Evolutionary conservation across 1,140 invertebrate species (phyloP).

Genomic region (Paraescarpia echinospica): DNA sequence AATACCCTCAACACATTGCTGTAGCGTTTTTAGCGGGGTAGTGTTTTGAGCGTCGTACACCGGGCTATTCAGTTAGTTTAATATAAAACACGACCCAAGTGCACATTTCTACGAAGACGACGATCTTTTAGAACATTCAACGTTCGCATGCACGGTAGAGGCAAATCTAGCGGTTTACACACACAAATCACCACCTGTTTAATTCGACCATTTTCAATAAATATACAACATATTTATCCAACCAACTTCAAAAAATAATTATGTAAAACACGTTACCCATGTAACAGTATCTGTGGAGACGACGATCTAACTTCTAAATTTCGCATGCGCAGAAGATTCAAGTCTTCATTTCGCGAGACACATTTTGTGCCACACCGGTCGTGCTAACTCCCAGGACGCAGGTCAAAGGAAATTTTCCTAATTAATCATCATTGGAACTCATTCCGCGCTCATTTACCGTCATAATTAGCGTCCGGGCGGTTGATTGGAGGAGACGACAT

Average conservation of each 20-base stretch:
- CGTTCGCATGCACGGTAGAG: too few relatives aligned
- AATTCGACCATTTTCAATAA: not conserved
- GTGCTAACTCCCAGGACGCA: not conserved
- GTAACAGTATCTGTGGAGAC: not conserved
- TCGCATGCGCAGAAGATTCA: not conserved
- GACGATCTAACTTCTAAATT: not conserved
- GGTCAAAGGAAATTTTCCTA: not conserved
- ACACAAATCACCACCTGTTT: not conserved
- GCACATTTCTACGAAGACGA: too few relatives aligned
- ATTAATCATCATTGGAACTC: not conserved
- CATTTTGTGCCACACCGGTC: not conserved
- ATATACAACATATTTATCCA: not conserved
- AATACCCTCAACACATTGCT: too few relatives aligned
- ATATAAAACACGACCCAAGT: too few relatives aligned
- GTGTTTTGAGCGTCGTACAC: too few relatives aligned
- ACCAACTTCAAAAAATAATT: not conserved
- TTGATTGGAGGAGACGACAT: not conserved
- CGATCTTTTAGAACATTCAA: too few relatives aligned
- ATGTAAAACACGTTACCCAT: not conserved
- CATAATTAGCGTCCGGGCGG: not conserved
- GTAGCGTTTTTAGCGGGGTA: too few relatives aligned
- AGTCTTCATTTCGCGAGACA: not conserved
- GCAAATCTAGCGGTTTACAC: too few relatives aligned
- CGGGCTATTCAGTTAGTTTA: too few relatives aligned
- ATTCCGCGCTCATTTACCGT: not conserved